These are phyloP conservation scores for Agrotis segetum DNA, from an alignment of 2,888 invertebrate species.

Conservation along the genomic window DNA sequence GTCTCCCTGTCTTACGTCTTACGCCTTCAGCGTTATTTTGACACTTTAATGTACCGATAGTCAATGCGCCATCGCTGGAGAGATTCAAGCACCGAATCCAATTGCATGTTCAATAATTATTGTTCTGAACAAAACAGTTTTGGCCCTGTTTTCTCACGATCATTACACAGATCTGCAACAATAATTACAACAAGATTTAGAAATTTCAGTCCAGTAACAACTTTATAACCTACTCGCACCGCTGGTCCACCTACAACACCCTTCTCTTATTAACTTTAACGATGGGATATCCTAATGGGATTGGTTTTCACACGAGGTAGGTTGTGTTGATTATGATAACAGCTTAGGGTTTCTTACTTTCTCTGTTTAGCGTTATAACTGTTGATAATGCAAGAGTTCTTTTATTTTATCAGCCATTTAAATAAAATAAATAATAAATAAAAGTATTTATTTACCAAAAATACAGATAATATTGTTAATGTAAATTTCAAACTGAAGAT, in stretches of 20 bases:
- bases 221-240: background rate
- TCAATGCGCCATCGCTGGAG: no score
- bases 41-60: no score
- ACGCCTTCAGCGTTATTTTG: no score
- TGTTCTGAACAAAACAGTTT: background rate
- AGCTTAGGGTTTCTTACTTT: conserved; percentile 11
- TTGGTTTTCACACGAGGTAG: conserved; percentile 16
- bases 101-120: no score
- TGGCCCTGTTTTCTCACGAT: background rate
- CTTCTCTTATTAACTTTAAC: conserved; percentile 30
- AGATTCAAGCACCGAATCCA: no score
- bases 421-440: no score
- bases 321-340: conserved; percentile 1
- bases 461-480: no score
- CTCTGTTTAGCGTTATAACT: conserved; percentile 3
- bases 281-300: conserved; percentile 26
- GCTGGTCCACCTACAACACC: conserved; percentile 2
- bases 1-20: no score
- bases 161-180: background rate
- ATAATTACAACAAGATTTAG: conserved; percentile 7
- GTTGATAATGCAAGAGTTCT: background rate
- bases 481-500: no score
- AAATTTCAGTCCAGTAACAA: conserved; percentile 12
- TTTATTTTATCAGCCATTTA: no score
- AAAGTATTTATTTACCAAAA: no score